These are phyloP conservation scores for Octonoba sinensis DNA, from an alignment of 2,888 invertebrate species.

Conservation along the genomic window DNA sequence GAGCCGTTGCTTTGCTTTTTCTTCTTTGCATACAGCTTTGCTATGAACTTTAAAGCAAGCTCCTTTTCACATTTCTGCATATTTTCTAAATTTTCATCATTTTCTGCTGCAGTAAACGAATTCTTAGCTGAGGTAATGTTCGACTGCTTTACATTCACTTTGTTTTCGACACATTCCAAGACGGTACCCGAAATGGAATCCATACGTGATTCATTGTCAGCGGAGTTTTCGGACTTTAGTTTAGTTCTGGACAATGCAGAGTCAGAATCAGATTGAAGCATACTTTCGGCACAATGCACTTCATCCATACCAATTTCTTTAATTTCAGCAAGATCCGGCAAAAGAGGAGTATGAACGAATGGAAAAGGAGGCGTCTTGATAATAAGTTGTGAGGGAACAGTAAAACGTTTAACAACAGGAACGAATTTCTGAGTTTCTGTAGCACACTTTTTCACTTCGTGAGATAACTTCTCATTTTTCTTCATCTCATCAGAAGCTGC, in stretches of 20 bases:
- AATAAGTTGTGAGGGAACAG: slow-evolving; percentile 10
- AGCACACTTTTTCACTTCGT: neutral
- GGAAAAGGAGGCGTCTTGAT: slow-evolving; percentile 63
- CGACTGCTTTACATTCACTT: neutral
- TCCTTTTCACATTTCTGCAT: slow-evolving; percentile 16
- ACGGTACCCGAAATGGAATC: slow-evolving; percentile 5
- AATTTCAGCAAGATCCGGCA: slow-evolving; percentile 55
- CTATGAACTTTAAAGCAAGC: slow-evolving; percentile 21
- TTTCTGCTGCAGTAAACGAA: neutral
- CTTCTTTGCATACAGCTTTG: slow-evolving; percentile 3
- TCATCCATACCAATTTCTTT: slow-evolving; percentile 20
- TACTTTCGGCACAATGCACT: neutral
- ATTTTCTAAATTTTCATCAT: slow-evolving; percentile 34
- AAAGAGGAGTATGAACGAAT: slow-evolving; percentile 50
- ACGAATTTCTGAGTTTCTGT: neutral
- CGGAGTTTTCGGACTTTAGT: too few species aligned
- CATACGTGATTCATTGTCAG: too few species aligned
- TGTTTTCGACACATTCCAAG: slow-evolving; percentile 43
- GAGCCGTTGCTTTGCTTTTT: slow-evolving; percentile 20
- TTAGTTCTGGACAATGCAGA: too few species aligned
- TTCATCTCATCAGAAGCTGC: neutral
- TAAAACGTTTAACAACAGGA: neutral
- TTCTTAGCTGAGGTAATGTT: neutral
- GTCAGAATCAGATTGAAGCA: too few species aligned
- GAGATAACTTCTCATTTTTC: neutral